Percentiles rank a stretch among this genome's conserved stretches.
Evolutionary conservation across 2,113 vertebrate genomes (phyloP).

Genomic region (Ageneiosus marmoratus): DNA sequence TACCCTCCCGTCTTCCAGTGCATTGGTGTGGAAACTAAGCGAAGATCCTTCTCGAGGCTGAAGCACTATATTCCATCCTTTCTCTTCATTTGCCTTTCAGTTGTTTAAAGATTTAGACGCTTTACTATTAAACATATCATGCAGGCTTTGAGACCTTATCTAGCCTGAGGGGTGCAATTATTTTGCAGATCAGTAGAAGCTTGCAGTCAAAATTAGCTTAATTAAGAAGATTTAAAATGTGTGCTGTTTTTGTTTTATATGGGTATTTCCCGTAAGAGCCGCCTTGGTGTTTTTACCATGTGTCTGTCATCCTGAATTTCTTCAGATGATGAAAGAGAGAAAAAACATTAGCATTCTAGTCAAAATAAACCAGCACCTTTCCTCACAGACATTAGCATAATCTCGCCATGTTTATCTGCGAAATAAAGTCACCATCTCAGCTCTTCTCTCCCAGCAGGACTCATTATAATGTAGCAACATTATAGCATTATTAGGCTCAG

Average conservation of each 20-base stretch:
- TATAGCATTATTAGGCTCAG: not conserved
- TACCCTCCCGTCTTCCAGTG: not conserved
- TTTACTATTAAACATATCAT: not conserved
- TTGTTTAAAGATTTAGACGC: not conserved
- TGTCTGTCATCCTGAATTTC: not conserved
- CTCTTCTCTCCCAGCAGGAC: conserved; percentile 24
- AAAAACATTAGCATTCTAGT: not conserved
- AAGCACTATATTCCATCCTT: not conserved
- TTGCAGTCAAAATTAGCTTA: not conserved
- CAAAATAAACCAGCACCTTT: not conserved
- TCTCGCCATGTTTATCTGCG: not conserved
- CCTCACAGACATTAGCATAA: conserved; percentile 24
- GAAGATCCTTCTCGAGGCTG: not conserved
- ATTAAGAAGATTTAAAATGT: not conserved
- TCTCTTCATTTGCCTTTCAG: not conserved
- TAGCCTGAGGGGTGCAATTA: not conserved
- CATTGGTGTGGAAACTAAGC: not conserved
- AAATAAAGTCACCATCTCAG: not conserved
- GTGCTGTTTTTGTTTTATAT: not conserved
- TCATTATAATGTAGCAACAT: conserved; percentile 28
- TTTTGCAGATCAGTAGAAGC: not conserved
- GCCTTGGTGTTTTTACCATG: not conserved
- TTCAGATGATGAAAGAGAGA: not conserved
- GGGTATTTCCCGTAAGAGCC: not conserved
- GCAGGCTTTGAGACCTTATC: not conserved